phyloP scores from a whole-genome alignment of 64 coral and sea anemone genomes.

The Actinia tenebrosa region DNA sequence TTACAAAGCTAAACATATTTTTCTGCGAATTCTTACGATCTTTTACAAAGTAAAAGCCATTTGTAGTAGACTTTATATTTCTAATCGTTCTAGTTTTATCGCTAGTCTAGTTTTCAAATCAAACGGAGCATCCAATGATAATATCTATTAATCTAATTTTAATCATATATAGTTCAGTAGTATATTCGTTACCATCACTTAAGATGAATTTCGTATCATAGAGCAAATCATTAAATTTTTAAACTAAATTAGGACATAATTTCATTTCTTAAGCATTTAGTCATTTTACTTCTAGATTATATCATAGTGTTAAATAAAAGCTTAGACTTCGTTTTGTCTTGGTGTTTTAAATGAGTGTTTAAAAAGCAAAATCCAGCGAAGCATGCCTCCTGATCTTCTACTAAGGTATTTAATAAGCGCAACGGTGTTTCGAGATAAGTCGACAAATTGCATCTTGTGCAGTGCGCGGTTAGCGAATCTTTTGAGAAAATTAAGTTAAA shows the following conservation, averaged over 20 bases:
- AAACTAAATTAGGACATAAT: not conserved
- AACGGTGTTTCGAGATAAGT: no score
- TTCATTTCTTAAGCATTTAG: not conserved
- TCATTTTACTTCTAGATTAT: not conserved
- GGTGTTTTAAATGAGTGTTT: not conserved
- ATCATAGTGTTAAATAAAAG: not conserved
- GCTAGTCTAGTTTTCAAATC: not conserved
- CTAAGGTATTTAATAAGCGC: no score
- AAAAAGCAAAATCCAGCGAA: no score
- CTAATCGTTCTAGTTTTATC: constrained; percentile 6
- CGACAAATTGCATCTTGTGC: not conserved
- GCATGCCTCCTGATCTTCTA: no score
- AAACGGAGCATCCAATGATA: not conserved
- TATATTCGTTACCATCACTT: not conserved
- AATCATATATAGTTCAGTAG: not conserved
- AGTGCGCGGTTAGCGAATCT: no score
- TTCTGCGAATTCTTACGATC: constrained; percentile 2
- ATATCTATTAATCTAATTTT: not conserved
- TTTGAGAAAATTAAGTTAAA: no score
- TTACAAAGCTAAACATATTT: not conserved
- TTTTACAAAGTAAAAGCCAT: not conserved
- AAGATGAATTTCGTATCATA: not conserved
- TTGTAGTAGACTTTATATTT: constrained; percentile 1
- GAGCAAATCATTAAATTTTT: not conserved
- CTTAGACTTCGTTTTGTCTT: not conserved